Evolutionary conservation across 2,113 vertebrate genomes (phyloP).

Genomic region (Tor tambroides): DNA sequence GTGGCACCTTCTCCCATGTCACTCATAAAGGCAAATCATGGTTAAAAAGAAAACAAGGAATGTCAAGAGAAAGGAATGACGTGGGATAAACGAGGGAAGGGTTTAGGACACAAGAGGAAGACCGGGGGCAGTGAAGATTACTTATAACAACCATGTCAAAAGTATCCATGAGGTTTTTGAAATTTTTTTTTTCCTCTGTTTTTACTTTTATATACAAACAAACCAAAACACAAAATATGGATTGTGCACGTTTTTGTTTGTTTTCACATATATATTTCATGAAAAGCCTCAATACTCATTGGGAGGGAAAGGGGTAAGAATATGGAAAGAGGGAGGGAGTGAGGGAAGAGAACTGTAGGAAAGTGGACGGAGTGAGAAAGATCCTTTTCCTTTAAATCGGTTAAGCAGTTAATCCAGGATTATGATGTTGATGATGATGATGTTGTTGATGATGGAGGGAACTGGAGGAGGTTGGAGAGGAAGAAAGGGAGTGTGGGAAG

Average conservation of each 20-base stretch:
- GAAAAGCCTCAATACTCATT: conserved; percentile 60
- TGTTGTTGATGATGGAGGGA: neutral
- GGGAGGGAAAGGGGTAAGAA: neutral
- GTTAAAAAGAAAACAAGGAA: conserved; percentile 45
- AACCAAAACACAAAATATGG: conserved; percentile 62
- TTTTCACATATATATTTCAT: conserved; percentile 62
- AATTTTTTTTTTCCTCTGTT: conserved; percentile 41
- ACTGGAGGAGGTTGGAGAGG: conserved; percentile 12
- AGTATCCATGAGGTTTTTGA: conserved; percentile 40
- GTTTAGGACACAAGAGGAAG: neutral
- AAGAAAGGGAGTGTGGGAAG: conserved; percentile 46
- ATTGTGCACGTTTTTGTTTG: conserved; percentile 67
- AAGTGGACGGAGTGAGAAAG: conserved; percentile 47
- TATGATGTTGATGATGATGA: neutral
- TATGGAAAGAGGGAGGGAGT: neutral
- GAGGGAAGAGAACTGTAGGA: neutral
- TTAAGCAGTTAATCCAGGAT: conserved; percentile 53
- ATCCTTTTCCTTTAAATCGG: conserved; percentile 32
- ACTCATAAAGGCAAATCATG: conserved; percentile 73
- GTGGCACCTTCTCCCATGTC: conserved; percentile 42
- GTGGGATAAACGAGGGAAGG: neutral
- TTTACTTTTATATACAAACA: conserved; percentile 66
- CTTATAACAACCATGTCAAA: conserved; percentile 49
- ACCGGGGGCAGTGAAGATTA: conserved; percentile 39
- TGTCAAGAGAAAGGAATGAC: conserved; percentile 14